These are phyloP conservation scores for Alligator sinensis DNA, from an alignment of 2,113 vertebrate species.

Conservation along the genomic window DNA sequence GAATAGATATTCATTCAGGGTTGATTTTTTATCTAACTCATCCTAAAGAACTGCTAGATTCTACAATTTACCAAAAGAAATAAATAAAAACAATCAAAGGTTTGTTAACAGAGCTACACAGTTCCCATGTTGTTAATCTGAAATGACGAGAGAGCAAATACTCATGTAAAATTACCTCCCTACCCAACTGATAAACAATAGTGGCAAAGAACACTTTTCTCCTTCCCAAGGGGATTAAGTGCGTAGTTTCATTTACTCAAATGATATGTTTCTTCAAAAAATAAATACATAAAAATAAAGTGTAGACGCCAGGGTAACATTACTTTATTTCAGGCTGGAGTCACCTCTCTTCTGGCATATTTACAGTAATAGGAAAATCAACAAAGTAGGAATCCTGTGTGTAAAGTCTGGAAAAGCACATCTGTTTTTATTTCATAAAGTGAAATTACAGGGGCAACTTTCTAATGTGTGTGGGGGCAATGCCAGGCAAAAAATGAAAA, in stretches of 20 bases:
- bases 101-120: not conserved
- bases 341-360: not conserved
- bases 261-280: not conserved
- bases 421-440: not conserved
- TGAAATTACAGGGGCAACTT: not conserved
- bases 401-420: not conserved
- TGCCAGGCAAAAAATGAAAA: not conserved
- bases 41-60: not conserved
- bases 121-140: not conserved
- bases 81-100: not conserved
- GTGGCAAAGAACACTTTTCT: not conserved
- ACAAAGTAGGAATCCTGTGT: accelerated
- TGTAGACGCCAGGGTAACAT: not conserved
- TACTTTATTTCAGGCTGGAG: not conserved
- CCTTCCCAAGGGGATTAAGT: not conserved
- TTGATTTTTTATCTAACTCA: not conserved
- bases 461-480: not conserved
- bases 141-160: not conserved
- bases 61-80: not conserved
- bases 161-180: not conserved
- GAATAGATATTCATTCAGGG: not conserved
- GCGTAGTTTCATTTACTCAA: not conserved
- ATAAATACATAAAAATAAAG: not conserved
- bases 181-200: not conserved
- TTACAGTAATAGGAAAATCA: not conserved